Conservation (phyloP, 2,797 vertebrate species). For the Pempheris klunzingeri region DNA sequence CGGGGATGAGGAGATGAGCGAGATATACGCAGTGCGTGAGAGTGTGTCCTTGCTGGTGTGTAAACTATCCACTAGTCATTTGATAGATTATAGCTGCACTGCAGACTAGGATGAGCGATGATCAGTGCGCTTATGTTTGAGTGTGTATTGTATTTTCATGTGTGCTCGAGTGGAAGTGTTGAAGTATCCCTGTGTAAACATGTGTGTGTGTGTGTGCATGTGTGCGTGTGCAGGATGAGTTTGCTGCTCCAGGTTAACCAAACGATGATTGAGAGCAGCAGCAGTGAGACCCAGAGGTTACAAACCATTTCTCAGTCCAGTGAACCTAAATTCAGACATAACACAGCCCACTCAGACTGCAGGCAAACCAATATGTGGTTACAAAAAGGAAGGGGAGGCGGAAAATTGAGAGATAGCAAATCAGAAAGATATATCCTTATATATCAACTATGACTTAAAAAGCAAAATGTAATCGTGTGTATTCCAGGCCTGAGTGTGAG, state of each 20-base stretch:
- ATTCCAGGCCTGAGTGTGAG: constrained; percentile 88
- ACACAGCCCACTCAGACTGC: background rate
- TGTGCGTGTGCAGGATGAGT: constrained; percentile 14
- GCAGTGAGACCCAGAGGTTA: constrained; percentile 51
- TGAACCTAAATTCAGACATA: constrained; percentile 48
- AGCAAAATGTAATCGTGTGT: constrained; percentile 5
- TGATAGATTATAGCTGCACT: constrained; percentile 48
- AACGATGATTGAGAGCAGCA: constrained; percentile 57
- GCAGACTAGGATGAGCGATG: constrained; percentile 31
- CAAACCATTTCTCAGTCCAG: constrained; percentile 64
- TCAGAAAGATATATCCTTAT: background rate
- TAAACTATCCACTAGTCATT: constrained; percentile 48
- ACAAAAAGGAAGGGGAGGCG: background rate
- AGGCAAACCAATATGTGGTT: constrained; percentile 21
- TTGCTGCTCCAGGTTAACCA: constrained; percentile 41
- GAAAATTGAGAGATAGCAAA: background rate
- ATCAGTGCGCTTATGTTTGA: constrained; percentile 14
- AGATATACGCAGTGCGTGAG: constrained; percentile 31
- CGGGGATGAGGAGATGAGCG: constrained; percentile 31
- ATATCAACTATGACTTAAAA: background rate
- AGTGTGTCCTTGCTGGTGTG: constrained; percentile 36
- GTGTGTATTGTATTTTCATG: constrained; percentile 26
- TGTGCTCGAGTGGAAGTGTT: constrained; percentile 1
- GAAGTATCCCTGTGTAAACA: constrained; percentile 25
- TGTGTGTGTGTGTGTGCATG: constrained; percentile 24